Base-by-base conservation (phyloP, 2,888 invertebrate genomes). In the Platycheirus albimanus region DNA sequence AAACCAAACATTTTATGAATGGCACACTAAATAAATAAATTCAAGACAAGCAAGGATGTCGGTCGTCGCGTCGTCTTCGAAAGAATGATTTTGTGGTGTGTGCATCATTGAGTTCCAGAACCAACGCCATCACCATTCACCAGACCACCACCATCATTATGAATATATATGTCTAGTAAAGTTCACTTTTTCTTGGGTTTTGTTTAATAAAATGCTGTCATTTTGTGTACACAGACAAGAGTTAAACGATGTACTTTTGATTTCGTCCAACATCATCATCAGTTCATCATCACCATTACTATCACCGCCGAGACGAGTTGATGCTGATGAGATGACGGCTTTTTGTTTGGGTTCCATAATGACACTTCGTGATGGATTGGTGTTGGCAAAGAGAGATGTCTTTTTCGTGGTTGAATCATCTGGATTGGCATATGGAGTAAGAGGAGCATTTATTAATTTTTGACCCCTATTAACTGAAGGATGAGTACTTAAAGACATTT, bases 1-100 rank as follows among this genome's bases (percentile, higher is more conserved):
- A 80, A 69, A 69, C 69, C 75, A 69, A 80, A 80, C 69, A 75
- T 56, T 63, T 58, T 58, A 63, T 75, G 79, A 69, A 80, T 75
- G 79, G 51, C 74, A 67, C 45, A 54, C 52, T 61, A 58, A 58
- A 13, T 33, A 33, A 52, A 47, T 43, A 33, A 52, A 52, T n/a
- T 13, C 41, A 63, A 41, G 30, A 41, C 33, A 13, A 51, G 3
- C 5, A 17, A 33, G 15, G 19, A 36, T 7, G 33, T 13, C 38
- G 24, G 28, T n/a, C n/a, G n/a, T n/a, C n/a, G n/a, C n/a, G n/a
- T n/a, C n/a, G n/a, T n/a, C n/a, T n/a, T n/a, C 28, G 15, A 15
- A 61, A 45, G 61, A 43, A 45, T 28, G 36, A 38, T n/a, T 61
- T 8, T 58, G 58, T 28, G 24, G 3, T 4, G 7, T 33, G 30